Base-by-base conservation (phyloP, 2,888 invertebrate species). In the Lithophane leautieri region DNA sequence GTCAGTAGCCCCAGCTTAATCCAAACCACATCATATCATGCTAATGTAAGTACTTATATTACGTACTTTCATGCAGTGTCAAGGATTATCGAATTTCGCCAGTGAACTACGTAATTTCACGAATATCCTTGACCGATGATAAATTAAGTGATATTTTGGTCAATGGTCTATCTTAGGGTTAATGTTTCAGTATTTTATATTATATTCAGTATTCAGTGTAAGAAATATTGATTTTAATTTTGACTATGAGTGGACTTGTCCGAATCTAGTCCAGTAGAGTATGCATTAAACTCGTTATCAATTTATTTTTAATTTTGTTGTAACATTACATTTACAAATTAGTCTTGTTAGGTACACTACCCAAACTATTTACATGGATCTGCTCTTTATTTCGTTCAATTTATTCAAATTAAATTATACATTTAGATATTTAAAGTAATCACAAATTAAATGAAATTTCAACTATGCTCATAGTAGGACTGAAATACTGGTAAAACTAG, bases 31-130 rank as follows among this genome's bases (percentile, higher is more conserved):
- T 95, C 97, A 42, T 98, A 98, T 93, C 98, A 98, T 92, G 97
- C 97, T 78, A 98, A 98, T 92, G 98, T 98, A 94, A 97, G 97
- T 97, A 90, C 19, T n/a, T n/a, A n/a, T n/a, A n/a, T n/a, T n/a
- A n/a, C n/a, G n/a, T n/a, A n/a, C 34, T 87, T 84, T 34, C 70
- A 77, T 85, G 74, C 91, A 92, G 92, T 91, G 91, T 91, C 93
- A 93, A 92, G 89, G 90, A 89, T 88, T 92, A 93, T 93, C 87
- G 92, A 92, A 94, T 34, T 92, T 93, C 82, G 81, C 73, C 73
- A 74, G 63, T 70, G 78, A 76, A 79, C 87, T 79, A 84, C 90
- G 89, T 89, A 91, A 88, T 90, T 89, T 86, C 83, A 67, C 58
- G 44, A 70, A 78, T 62, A 84, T 67, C 87, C 85, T 90, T 87